Evolutionary conservation across 1,140 invertebrate genomes (phyloP).

Genomic region (Elymnias hypermnestra): DNA sequence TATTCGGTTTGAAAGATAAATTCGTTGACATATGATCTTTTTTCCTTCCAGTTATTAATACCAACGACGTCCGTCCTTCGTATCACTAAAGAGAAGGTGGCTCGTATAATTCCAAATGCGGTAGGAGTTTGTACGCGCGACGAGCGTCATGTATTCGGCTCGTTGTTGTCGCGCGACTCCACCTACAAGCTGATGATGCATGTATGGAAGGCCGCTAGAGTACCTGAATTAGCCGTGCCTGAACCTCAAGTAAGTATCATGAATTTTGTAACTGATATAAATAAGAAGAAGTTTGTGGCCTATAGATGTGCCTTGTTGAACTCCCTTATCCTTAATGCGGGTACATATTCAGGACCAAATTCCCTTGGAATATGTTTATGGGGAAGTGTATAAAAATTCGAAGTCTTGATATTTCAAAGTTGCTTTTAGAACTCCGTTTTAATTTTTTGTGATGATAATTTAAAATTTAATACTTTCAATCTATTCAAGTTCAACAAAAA

Average conservation of each 20-base stretch:
- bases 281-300: not conserved
- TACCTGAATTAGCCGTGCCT: constrained; percentile 40
- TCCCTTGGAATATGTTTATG: no score
- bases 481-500: no score
- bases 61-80: constrained; percentile 87
- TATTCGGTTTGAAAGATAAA: no score
- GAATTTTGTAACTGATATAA: not conserved
- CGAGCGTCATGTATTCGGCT: constrained; percentile 93
- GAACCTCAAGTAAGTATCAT: constrained; percentile 40
- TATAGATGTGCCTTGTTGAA: not conserved
- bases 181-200: constrained; percentile 90
- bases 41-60: constrained; percentile 82
- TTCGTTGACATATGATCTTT: no score
- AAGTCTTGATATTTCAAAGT: no score
- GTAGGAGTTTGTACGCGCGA: constrained; percentile 89
- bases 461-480: no score
- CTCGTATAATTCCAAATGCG: constrained; percentile 93
- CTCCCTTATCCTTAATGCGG: no score
- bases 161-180: constrained; percentile 90
- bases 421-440: no score
- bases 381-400: no score
- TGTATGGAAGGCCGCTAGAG: constrained; percentile 79
- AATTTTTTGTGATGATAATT: no score
- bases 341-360: no score
- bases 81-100: constrained; percentile 94